These are phyloP conservation scores for Pseudocheirus occidentalis DNA, from an alignment of 2,797 vertebrate genomes.

Conservation along the genomic window DNA sequence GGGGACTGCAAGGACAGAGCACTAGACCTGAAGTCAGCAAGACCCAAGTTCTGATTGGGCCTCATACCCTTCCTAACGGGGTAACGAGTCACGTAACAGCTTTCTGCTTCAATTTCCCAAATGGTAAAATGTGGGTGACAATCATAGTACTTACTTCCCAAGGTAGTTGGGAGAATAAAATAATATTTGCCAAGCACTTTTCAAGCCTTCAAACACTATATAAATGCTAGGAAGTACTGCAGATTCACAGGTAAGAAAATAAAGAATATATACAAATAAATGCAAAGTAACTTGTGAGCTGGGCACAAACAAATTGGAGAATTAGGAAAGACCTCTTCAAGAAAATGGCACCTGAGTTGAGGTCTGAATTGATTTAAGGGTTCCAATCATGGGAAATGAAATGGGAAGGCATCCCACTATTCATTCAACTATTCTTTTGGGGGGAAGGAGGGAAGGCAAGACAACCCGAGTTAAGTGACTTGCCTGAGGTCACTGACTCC, in stretches of 20 bases:
- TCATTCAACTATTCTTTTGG: not conserved
- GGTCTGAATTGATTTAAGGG: not conserved
- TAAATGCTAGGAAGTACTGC: not conserved
- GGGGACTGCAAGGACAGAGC: not conserved
- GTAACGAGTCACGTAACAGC: not conserved
- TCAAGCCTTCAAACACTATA: not conserved
- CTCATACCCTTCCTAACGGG: not conserved
- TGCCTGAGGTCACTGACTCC: too few species aligned
- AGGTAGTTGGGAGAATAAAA: not conserved
- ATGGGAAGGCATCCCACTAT: not conserved
- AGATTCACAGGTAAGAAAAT: not conserved
- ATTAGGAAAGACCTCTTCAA: not conserved
- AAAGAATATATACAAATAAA: not conserved
- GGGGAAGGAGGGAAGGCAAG: too few species aligned
- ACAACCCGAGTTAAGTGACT: too few species aligned
- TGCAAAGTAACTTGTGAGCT: not conserved
- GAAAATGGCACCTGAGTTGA: not conserved
- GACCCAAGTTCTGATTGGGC: not conserved
- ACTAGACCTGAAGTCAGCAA: not conserved
- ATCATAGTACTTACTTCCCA: not conserved
- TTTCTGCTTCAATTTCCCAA: not conserved
- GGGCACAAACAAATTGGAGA: not conserved
- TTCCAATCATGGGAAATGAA: not conserved
- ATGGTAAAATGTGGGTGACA: not conserved
- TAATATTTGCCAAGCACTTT: not conserved